Percentiles rank a stretch among this genome's conserved stretches.
phyloP scores from a whole-genome alignment of 2,797 vertebrate species.

The Anguilla anguilla region DNA sequence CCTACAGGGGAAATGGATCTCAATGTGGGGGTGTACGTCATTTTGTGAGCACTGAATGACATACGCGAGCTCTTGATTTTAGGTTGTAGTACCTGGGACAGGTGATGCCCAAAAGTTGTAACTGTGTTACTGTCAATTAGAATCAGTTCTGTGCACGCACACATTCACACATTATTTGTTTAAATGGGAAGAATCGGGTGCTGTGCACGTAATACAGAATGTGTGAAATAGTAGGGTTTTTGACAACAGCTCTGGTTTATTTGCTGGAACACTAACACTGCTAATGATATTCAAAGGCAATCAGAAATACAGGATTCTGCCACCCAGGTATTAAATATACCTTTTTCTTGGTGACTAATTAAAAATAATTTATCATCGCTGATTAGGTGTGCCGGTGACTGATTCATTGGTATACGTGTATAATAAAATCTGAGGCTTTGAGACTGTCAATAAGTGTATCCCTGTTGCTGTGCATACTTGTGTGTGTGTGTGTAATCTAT shows the following conservation, averaged over 20 bases:
- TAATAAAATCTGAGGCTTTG: not conserved
- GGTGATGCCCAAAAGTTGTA: not conserved
- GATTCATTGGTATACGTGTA: not conserved
- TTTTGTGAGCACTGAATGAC: not conserved
- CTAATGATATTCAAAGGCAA: slow-evolving; percentile 10
- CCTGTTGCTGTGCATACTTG: not conserved
- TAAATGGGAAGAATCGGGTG: not conserved
- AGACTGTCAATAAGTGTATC: not conserved
- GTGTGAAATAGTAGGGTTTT: not conserved
- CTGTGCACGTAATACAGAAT: not conserved
- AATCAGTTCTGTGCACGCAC: not conserved
- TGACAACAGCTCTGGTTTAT: not conserved
- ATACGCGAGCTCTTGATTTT: not conserved
- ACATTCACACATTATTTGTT: not conserved
- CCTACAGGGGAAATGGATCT: not conserved
- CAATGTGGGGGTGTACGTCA: not conserved
- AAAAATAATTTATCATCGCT: not conserved
- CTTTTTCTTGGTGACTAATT: not conserved
- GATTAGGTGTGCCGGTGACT: not conserved
- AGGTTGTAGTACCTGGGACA: not conserved
- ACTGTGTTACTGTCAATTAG: not conserved
- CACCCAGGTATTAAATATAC: not conserved
- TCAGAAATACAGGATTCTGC: slow-evolving; percentile 13
- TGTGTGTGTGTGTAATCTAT: too few relatives aligned
- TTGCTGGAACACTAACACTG: not conserved